A percentile compares a stretch with the other conserved stretches of the same genome.
phyloP scores from a whole-genome alignment of 92 coral and sea anemone genomes.

The Metridium senile region DNA sequence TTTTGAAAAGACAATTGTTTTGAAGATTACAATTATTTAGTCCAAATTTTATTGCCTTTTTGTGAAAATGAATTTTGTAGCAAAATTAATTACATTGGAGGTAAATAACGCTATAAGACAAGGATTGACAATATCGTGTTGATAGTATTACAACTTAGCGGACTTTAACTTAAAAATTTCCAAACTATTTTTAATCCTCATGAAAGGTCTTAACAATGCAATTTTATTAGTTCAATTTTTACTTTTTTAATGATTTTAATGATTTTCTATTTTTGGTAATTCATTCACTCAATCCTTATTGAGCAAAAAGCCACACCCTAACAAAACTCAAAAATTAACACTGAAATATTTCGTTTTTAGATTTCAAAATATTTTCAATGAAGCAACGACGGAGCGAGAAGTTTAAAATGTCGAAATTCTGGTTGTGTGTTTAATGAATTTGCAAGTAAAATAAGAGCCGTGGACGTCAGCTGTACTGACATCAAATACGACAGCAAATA shows the following conservation, averaged over 20 bases:
- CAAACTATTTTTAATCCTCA: neutral
- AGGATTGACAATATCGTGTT: conserved; percentile 3
- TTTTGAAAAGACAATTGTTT: too few relatives aligned
- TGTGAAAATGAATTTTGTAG: conserved; percentile 16
- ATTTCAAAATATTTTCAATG: neutral
- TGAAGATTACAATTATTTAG: neutral
- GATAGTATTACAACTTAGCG: conserved; percentile 15
- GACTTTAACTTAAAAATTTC: neutral
- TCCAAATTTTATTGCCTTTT: neutral
- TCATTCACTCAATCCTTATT: neutral
- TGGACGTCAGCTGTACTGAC: conserved; percentile 35
- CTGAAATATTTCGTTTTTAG: neutral
- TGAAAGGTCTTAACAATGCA: neutral
- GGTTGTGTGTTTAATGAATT: conserved; percentile 3
- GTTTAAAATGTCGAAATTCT: neutral
- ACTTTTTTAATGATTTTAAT: neutral
- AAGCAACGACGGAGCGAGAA: neutral
- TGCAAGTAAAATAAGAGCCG: conserved; percentile 43
- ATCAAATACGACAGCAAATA: conserved; percentile 23
- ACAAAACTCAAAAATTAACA: neutral
- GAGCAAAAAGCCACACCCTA: conserved; percentile 20
- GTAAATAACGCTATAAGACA: conserved; percentile 10
- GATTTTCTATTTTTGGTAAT: neutral
- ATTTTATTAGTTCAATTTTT: conserved; percentile 9
- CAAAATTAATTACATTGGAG: conserved; percentile 22